Percentiles rank a stretch among this genome's conserved stretches.
phyloP scores from a whole-genome alignment of 2,113 vertebrate species.

The Varanus komodoensis region DNA sequence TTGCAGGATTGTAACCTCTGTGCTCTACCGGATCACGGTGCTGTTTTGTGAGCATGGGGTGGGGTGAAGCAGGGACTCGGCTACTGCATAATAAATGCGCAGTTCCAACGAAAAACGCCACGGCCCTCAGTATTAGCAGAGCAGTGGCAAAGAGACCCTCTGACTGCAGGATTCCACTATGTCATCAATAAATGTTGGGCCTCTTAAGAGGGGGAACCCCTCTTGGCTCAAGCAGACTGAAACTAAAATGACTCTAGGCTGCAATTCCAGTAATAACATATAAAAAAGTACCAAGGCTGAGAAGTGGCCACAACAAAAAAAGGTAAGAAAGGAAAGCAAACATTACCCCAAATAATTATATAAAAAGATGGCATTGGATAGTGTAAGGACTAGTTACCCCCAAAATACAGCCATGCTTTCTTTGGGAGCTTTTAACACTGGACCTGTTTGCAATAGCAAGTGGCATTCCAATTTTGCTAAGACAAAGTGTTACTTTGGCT shows the following conservation, averaged over 20 bases:
- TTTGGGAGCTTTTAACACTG: too few relatives aligned
- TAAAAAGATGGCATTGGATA: slow-evolving; percentile 69
- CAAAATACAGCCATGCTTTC: too few relatives aligned
- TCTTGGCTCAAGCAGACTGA: slow-evolving; percentile 71
- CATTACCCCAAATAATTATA: slow-evolving; percentile 56
- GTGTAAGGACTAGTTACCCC: not conserved
- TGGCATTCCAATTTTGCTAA: too few relatives aligned
- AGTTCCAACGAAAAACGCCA: slow-evolving; percentile 2
- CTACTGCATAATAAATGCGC: slow-evolving; percentile 12
- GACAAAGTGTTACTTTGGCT: too few relatives aligned
- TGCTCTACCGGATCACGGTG: slow-evolving; percentile 17
- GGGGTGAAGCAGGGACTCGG: slow-evolving; percentile 12
- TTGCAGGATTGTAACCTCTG: not conserved
- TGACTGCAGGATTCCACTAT: not conserved
- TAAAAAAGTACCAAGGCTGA: slow-evolving; percentile 63
- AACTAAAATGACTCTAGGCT: slow-evolving; percentile 70
- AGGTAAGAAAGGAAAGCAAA: slow-evolving; percentile 38
- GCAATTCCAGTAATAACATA: slow-evolving; percentile 69
- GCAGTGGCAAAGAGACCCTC: not conserved
- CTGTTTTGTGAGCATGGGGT: not conserved
- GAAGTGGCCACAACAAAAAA: slow-evolving; percentile 60
- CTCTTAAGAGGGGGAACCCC: slow-evolving; percentile 22
- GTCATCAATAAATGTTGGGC: not conserved
- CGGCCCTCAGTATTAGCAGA: slow-evolving; percentile 7
- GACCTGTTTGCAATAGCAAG: too few relatives aligned